These are phyloP conservation scores for Capitulum mitella DNA, from an alignment of 2,888 invertebrate species.

Conservation along the genomic window DNA sequence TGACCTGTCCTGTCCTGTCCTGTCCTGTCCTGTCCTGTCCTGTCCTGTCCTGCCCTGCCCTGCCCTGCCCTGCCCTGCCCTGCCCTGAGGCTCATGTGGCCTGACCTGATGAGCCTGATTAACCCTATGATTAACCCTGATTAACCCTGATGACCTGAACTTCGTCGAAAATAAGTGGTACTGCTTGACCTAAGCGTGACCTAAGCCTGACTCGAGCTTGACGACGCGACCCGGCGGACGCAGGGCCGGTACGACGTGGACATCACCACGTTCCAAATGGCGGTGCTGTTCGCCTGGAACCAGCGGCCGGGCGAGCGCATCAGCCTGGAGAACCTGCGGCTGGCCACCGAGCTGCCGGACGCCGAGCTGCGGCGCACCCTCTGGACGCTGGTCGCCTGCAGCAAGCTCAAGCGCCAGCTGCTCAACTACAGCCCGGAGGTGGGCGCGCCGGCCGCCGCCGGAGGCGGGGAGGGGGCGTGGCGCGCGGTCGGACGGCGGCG, in stretches of 20 bases:
- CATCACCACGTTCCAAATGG: constrained; percentile 99
- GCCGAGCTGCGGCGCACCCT: constrained; percentile 88
- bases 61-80: neutral
- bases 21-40: neutral
- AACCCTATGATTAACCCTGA: neutral
- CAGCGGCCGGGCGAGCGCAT: constrained; percentile 86
- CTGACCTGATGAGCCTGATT: too few species aligned
- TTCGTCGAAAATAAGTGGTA: too few species aligned
- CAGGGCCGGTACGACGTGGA: constrained; percentile 93
- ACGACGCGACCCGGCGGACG: constrained; percentile 53
- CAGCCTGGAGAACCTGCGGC: constrained; percentile 79
- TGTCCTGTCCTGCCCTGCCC: neutral
- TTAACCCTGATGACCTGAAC: too few species aligned
- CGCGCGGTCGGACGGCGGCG: too few species aligned
- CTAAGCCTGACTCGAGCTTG: constrained; percentile 69
- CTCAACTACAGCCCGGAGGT: constrained; percentile 70
- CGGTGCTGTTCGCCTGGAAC: constrained; percentile 98
- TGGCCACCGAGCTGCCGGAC: constrained; percentile 95
- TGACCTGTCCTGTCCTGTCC: neutral
- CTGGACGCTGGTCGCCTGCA: constrained; percentile 90
- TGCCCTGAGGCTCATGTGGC: too few species aligned
- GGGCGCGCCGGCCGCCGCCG: constrained; percentile 60
- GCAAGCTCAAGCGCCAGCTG: constrained; percentile 91
- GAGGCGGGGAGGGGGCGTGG: neutral
- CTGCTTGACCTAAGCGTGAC: neutral